Conservation (phyloP, 2,888 invertebrate species). For the Polydrusus pterygomalis region DNA sequence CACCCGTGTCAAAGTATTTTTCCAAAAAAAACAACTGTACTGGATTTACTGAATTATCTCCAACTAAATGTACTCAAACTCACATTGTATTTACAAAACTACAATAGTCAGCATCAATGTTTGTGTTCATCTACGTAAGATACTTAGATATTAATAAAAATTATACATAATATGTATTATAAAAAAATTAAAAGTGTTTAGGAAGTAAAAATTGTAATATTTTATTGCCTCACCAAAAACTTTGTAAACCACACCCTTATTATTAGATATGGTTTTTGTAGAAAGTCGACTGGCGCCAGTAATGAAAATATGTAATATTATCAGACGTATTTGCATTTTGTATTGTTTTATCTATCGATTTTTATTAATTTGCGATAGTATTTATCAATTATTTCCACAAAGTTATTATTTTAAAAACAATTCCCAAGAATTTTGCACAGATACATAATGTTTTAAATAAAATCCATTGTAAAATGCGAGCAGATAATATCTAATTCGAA, state of each 20-base stretch:
- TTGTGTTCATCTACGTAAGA: no score
- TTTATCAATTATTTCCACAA: slow-evolving; percentile 31
- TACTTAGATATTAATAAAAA: no score
- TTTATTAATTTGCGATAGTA: slow-evolving; percentile 32
- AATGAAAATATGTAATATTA: slow-evolving; percentile 16
- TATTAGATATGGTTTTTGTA: slow-evolving; percentile 20
- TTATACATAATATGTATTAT: no score
- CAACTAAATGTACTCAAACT: no score
- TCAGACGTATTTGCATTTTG: slow-evolving; percentile 25
- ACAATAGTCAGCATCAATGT: no score
- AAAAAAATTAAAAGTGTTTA: no score
- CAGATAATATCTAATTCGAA: background rate
- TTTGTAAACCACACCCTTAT: background rate
- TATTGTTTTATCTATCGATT: slow-evolving; percentile 36
- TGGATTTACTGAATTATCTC: no score
- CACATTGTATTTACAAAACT: no score
- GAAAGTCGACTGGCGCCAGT: slow-evolving; percentile 40
- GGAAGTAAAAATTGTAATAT: no score
- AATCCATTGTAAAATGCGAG: background rate
- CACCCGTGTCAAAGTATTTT: no score
- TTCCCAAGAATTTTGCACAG: slow-evolving; percentile 31
- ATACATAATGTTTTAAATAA: slow-evolving; percentile 27
- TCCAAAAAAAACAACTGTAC: no score
- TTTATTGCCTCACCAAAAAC: no score
- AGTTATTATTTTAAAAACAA: slow-evolving; percentile 35